Conservation (phyloP, 92 coral and sea anemone species). For the Epizoanthus stellaris region DNA sequence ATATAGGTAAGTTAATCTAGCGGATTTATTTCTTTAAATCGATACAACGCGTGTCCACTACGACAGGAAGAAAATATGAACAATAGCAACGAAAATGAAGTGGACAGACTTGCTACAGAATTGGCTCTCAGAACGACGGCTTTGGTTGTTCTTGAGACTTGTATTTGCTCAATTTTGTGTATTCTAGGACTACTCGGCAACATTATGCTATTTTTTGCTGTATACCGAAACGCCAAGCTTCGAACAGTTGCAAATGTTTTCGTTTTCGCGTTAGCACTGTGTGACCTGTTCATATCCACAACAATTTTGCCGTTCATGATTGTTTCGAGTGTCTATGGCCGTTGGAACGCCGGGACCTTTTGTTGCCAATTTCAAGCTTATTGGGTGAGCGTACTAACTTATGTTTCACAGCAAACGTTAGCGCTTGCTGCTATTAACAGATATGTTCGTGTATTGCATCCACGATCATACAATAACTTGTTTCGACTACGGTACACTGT, state of each 20-base stretch:
- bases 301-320: constrained; percentile 16
- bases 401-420: constrained; percentile 15
- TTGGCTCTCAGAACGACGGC: neutral
- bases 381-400: constrained; percentile 12
- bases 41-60: neutral
- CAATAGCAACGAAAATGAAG: neutral
- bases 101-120: neutral
- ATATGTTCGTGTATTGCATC: constrained; percentile 27
- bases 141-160: constrained; percentile 12
- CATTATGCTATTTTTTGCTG: neutral
- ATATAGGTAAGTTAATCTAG: neutral
- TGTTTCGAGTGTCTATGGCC: neutral
- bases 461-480: constrained; percentile 15
- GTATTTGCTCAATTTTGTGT: neutral
- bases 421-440: constrained; percentile 27
- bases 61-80: constrained; percentile 3
- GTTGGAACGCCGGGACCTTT: neutral
- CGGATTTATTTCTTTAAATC: neutral
- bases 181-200: neutral
- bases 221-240: constrained; percentile 11
- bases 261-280: constrained; percentile 12
- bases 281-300: constrained; percentile 6
- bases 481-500: constrained; percentile 31
- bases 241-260: constrained; percentile 18
- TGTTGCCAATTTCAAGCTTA: constrained; percentile 36